Percentiles rank a stretch among this genome's conserved stretches.
phyloP scores from a whole-genome alignment of 2,888 invertebrate genomes.

The Andricus curvator region DNA sequence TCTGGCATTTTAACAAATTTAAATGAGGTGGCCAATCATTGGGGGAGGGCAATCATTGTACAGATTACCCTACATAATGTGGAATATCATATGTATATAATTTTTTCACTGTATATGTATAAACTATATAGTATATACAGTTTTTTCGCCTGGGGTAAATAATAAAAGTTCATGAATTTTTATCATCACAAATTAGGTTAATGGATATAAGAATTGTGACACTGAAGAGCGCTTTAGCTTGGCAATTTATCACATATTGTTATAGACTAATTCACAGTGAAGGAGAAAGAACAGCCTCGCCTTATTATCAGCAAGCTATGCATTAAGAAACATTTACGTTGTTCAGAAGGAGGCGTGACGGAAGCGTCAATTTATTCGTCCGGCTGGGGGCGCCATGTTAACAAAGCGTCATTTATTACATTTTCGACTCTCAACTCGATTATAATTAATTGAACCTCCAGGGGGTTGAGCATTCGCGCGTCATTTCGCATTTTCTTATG shows the following conservation, averaged over 20 bases:
- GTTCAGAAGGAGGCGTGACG: conserved; percentile 48
- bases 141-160: too few species aligned
- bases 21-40: too few species aligned
- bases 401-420: conserved; percentile 48
- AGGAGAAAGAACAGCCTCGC: background rate
- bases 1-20: too few species aligned
- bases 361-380: conserved; percentile 52
- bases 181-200: background rate
- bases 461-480: conserved; percentile 1
- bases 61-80: too few species aligned
- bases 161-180: too few species aligned
- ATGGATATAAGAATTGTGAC: background rate
- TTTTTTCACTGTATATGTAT: too few species aligned
- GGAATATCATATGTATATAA: too few species aligned
- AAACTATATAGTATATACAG: too few species aligned
- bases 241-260: background rate
- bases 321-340: conserved; percentile 34
- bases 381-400: conserved; percentile 23
- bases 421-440: conserved; percentile 14
- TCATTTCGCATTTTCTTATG: conserved; percentile 26
- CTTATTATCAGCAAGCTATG: conserved; percentile 9
- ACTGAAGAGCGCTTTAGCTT: background rate
- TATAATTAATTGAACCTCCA: conserved; percentile 37
- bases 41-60: too few species aligned
- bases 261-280: background rate